Evolutionary conservation across 2,888 invertebrate species (phyloP).

Genomic region (Noctua janthina): DNA sequence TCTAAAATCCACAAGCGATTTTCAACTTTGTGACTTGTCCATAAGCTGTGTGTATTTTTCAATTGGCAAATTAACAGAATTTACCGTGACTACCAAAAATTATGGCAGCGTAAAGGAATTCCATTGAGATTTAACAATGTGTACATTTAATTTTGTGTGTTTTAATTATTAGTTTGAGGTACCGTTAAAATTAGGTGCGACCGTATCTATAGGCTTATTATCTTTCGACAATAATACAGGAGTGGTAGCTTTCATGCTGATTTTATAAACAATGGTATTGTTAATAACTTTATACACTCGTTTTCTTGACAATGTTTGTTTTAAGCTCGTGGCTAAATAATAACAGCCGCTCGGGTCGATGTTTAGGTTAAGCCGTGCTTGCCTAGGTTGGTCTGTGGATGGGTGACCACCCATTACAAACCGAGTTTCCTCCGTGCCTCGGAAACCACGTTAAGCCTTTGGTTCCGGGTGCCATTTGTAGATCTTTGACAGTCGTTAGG

Average conservation of each 20-base stretch:
- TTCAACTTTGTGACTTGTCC: constrained; percentile 49
- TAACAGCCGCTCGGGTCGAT: too few species aligned
- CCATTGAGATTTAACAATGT: constrained; percentile 72
- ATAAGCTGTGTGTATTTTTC: constrained; percentile 52
- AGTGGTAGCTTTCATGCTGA: constrained; percentile 22
- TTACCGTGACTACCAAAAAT: constrained; percentile 74
- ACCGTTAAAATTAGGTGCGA: constrained; percentile 55
- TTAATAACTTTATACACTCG: constrained; percentile 16
- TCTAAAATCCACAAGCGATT: constrained; percentile 54
- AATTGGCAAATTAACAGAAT: constrained; percentile 61
- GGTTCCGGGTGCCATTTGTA: too few species aligned
- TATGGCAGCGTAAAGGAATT: constrained; percentile 75
- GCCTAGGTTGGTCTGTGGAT: too few species aligned
- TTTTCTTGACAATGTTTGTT: neutral
- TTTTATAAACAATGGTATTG: constrained; percentile 45
- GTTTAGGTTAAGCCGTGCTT: too few species aligned
- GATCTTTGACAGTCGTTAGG: too few species aligned
- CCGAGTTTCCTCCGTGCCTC: too few species aligned
- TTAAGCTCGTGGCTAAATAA: neutral
- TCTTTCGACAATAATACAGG: constrained; percentile 28
- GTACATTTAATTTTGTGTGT: constrained; percentile 69
- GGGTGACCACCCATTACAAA: too few species aligned
- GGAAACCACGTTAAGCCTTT: too few species aligned
- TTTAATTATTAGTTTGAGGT: constrained; percentile 62
- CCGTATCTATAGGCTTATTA: constrained; percentile 35